phyloP scores from a whole-genome alignment of 2,888 invertebrate genomes.

The Cheilosia impressa region DNA sequence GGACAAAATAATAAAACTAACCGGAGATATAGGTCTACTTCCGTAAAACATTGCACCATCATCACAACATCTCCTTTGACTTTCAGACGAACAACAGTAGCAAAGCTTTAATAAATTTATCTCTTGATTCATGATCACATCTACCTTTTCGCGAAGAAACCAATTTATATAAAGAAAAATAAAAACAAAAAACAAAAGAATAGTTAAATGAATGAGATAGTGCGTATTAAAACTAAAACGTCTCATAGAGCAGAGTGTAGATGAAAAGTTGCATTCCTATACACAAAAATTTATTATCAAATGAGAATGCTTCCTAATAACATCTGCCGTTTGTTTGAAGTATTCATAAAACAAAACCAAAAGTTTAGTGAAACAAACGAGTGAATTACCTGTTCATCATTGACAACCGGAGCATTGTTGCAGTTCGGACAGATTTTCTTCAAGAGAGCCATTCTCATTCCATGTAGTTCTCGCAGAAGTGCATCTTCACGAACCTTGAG shows the following conservation, averaged over 20 bases:
- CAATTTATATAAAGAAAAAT: constrained; percentile 71
- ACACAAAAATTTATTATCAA: constrained; percentile 38
- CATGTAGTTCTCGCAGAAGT: constrained; percentile 90
- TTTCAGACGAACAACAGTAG: constrained; percentile 77
- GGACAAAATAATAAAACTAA: constrained; percentile 78
- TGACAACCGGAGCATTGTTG: constrained; percentile 84
- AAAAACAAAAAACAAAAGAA: constrained; percentile 70
- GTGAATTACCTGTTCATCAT: constrained; percentile 83
- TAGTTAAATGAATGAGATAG: constrained; percentile 72
- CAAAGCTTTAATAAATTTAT: constrained; percentile 77
- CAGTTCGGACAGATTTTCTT: constrained; percentile 86
- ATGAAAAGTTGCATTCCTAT: constrained; percentile 60
- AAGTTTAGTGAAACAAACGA: not conserved
- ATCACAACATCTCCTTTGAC: constrained; percentile 75
- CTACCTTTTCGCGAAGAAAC: constrained; percentile 77
- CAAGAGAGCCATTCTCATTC: constrained; percentile 90
- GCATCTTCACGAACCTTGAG: constrained; percentile 90
- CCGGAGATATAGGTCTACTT: constrained; percentile 79
- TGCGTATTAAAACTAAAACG: constrained; percentile 61
- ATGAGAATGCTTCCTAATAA: constrained; percentile 55
- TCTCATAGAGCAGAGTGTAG: constrained; percentile 53
- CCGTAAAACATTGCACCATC: constrained; percentile 76
- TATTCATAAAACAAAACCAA: constrained; percentile 40
- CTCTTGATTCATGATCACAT: constrained; percentile 77
- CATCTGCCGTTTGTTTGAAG: constrained; percentile 39